Base-by-base conservation (phyloP, 2,888 invertebrate species). In the Xylota sylvarum region DNA sequence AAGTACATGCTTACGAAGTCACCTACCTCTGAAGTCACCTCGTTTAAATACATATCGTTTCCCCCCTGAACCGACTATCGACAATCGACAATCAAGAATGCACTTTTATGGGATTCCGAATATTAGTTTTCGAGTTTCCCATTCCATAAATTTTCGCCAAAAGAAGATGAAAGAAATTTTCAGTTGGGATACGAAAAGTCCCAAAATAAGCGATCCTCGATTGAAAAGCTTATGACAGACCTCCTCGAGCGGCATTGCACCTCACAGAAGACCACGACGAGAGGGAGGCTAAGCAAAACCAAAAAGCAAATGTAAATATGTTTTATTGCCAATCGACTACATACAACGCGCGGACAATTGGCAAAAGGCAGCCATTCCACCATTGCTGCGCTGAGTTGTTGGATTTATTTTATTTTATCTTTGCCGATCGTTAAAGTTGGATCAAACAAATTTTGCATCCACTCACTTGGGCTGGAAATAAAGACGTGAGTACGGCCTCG, bases 361-460 rank as follows among this genome's bases (percentile, higher is more conserved):
- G 81, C 81, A 67, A 82, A 73, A 81, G 69, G 81, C 86, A 73
- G 72, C 77, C 81, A 73, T 62, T 77, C 55, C 50, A 43, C 37
- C 82, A 56, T 62, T 65, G 64, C 56, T 12, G 23, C 23, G 60
- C 58, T 12, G 43, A 23, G 23, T 32, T 58, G 46, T 56, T 67
- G 76, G 56, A 81, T 72, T 81, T 67, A 77, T 81, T 76, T 86
- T 67, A 55, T 73, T 81, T 86, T 73, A 86, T 86, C 86, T 86
- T 86, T 86, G 86, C 86, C 86, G 86, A 86, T 86, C 86, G 81
- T 86, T 86, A 86, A 86, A 86, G 86, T 86, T 82, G 86, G 81
- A 86, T 86, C 86, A 86, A 86, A 86, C 86, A 86, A 86, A 86
- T 86, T 86, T 86, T 77, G 86, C 69, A 86, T 81, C 81, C 72